A percentile compares a stretch with the other conserved stretches of the same genome.
These are phyloP conservation scores for Zoanthus gigantus DNA, from an alignment of 92 coral and sea anemone genomes.

Conservation along the genomic window DNA sequence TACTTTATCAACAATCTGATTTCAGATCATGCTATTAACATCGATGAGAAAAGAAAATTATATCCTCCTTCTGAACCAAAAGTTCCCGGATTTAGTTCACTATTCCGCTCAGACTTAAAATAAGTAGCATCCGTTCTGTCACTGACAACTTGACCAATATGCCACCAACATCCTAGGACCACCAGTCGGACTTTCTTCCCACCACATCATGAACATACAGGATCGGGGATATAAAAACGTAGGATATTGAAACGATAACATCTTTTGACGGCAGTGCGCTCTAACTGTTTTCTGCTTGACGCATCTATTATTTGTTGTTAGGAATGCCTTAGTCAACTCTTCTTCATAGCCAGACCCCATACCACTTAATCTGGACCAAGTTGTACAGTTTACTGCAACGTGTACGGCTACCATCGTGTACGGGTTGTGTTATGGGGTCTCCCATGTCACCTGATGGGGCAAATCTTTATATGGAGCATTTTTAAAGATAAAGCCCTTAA, in stretches of 20 bases:
- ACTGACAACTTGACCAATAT: background rate
- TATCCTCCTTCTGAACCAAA: background rate
- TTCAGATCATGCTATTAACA: too few species aligned
- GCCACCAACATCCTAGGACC: background rate
- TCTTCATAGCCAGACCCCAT: too few species aligned
- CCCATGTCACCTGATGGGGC: background rate
- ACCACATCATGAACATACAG: background rate
- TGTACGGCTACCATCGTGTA: background rate
- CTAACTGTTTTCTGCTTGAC: background rate
- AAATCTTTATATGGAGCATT: background rate
- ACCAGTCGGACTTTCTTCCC: background rate
- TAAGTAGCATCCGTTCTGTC: background rate
- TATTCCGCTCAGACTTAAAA: background rate
- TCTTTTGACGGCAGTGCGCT: background rate
- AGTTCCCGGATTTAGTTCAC: background rate
- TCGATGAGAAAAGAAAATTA: too few species aligned
- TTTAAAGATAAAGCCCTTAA: background rate
- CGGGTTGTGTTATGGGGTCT: background rate
- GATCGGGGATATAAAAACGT: background rate
- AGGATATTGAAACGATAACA: background rate
- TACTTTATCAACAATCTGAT: too few species aligned
- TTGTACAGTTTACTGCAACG: background rate
- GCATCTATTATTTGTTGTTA: background rate
- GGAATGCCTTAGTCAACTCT: background rate
- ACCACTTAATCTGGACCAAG: background rate